Evolutionary conservation across 2,888 invertebrate species (phyloP).

Genomic region (Drosophila rellima): DNA sequence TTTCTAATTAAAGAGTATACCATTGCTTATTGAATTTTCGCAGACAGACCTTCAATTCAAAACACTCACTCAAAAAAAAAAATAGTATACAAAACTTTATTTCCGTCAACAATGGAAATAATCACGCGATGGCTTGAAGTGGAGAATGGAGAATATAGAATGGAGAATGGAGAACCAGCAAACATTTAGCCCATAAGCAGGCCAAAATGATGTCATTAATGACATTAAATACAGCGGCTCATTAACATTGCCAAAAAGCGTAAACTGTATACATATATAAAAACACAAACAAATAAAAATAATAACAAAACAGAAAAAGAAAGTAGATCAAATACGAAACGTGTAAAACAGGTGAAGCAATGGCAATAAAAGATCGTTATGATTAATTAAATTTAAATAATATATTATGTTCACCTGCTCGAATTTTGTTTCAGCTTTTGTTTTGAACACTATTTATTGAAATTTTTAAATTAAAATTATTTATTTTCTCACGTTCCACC

Average conservation of each 20-base stretch:
- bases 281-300: neutral
- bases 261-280: constrained; percentile 12
- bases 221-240: constrained; percentile 22
- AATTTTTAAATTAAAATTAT: constrained; percentile 7
- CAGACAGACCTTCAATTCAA: constrained; percentile 23
- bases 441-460: constrained; percentile 14
- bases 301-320: constrained; percentile 22
- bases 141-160: constrained; percentile 17
- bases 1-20: constrained; percentile 6
- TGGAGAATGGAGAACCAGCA: constrained; percentile 11
- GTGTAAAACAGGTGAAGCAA: constrained; percentile 12
- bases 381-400: constrained; percentile 3
- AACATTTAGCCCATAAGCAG: constrained; percentile 24
- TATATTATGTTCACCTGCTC: constrained; percentile 14
- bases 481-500: constrained; percentile 16
- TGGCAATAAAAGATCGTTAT: neutral
- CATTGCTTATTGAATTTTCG: neutral
- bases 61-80: constrained; percentile 1
- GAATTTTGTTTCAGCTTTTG: neutral
- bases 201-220: constrained; percentile 53
- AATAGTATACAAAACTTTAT: constrained; percentile 16
- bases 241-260: constrained; percentile 31
- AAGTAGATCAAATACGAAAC: constrained; percentile 30
- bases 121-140: neutral
- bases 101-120: constrained; percentile 24